phyloP scores from a whole-genome alignment of 1,140 invertebrate genomes.

The Anastrepha ludens region DNA sequence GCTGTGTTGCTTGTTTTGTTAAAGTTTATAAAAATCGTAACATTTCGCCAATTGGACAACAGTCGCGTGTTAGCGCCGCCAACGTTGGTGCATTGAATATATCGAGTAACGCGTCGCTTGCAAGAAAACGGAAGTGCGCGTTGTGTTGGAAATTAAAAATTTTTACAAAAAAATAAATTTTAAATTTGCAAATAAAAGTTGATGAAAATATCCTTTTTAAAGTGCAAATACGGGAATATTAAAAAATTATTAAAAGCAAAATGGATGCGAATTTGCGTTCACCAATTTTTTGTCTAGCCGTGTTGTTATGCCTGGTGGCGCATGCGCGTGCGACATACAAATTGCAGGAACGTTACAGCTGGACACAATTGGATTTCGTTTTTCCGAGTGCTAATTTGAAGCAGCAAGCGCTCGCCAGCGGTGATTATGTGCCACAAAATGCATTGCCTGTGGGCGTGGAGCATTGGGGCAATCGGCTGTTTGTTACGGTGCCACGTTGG shows the following conservation, averaged over 20 bases:
- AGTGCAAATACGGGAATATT: not conserved
- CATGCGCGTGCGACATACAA: conserved; percentile 74
- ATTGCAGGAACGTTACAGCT: conserved; percentile 82
- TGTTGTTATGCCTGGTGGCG: not conserved
- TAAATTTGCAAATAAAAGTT: not conserved
- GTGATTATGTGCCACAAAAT: conserved; percentile 83
- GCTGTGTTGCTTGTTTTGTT: not conserved
- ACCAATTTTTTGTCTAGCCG: not conserved
- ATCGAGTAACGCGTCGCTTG: not conserved
- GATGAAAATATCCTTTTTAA: not conserved
- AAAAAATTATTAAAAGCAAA: not conserved
- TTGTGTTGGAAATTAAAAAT: not conserved
- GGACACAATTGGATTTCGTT: conserved; percentile 85
- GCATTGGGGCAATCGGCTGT: conserved; percentile 84
- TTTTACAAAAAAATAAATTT: not conserved
- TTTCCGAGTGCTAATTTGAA: conserved; percentile 79
- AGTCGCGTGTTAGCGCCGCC: conserved; percentile 48
- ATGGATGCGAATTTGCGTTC: conserved; percentile 19
- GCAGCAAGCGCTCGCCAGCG: conserved; percentile 79
- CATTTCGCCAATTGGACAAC: conserved; percentile 24
- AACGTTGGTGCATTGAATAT: conserved; percentile 25
- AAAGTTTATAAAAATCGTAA: conserved; percentile 55
- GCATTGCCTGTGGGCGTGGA: conserved; percentile 87
- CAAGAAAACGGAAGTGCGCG: conserved; percentile 25
- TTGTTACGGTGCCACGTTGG: conserved; percentile 87